A percentile compares a stretch with the other conserved stretches of the same genome.
Evolutionary conservation across 1,140 invertebrate genomes (phyloP).

Genomic region (Caenorhabditis tropicalis): DNA sequence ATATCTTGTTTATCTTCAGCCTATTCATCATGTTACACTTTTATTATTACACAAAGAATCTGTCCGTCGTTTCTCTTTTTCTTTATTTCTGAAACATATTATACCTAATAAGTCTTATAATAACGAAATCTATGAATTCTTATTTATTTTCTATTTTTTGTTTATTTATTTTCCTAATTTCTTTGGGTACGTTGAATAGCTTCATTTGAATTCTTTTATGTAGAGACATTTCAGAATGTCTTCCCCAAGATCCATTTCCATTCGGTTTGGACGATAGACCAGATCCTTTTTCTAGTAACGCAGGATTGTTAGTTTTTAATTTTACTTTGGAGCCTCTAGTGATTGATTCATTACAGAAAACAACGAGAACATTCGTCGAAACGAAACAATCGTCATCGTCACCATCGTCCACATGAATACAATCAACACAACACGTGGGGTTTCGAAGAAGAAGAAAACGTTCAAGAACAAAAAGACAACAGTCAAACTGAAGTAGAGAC

Average conservation of each 20-base stretch:
- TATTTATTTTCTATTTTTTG: background rate
- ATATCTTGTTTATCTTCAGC: conserved; percentile 15
- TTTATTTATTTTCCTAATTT: background rate
- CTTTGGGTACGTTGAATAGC: background rate
- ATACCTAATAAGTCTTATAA: background rate
- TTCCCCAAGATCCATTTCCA: conserved; percentile 16
- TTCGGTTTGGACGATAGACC: conserved; percentile 19
- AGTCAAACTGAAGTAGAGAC: background rate
- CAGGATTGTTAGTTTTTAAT: background rate
- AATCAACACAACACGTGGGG: conserved; percentile 15
- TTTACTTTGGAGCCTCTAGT: background rate
- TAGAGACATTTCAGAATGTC: conserved; percentile 27
- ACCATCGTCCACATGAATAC: background rate
- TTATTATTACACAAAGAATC: background rate
- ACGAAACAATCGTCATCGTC: background rate
- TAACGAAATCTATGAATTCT: background rate
- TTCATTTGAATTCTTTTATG: background rate
- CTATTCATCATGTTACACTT: background rate
- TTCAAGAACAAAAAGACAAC: background rate
- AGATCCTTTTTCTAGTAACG: conserved; percentile 3
- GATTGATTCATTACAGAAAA: background rate
- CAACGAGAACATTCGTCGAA: background rate
- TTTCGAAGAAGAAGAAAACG: background rate
- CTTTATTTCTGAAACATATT: background rate
- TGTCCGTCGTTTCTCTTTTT: background rate